Conservation (phyloP, 1,140 invertebrate species). For the Pectinophora gossypiella region DNA sequence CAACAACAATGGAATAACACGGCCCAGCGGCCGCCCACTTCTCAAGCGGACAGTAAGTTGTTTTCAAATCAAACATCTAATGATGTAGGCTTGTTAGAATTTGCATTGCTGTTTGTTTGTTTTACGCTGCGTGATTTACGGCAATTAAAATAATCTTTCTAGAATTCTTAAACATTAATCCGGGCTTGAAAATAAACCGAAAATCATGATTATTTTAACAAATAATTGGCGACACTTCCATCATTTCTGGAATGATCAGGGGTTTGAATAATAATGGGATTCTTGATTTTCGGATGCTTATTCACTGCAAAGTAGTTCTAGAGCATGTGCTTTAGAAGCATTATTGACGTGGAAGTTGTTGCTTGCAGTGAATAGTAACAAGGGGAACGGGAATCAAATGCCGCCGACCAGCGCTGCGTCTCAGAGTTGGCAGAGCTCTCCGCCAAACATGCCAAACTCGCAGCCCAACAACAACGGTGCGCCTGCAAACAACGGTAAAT, state of each 20-base stretch:
- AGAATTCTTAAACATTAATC: no score
- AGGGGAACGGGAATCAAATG: slow-evolving; percentile 58
- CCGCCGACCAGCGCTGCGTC: slow-evolving; percentile 58
- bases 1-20: slow-evolving; percentile 79
- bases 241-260: no score
- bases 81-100: slow-evolving; percentile 1
- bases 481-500: slow-evolving; percentile 56
- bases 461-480: slow-evolving; percentile 66
- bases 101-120: slow-evolving; percentile 4
- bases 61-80: slow-evolving; percentile 20
- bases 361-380: slow-evolving; percentile 64
- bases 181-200: no score
- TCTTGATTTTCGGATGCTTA: no score
- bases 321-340: no score
- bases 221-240: no score
- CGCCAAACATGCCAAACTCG: slow-evolving; percentile 62
- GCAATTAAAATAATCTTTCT: no score
- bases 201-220: no score
- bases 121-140: not conserved
- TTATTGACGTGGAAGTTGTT: not conserved
- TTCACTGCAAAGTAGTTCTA: no score
- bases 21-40: slow-evolving; percentile 75
- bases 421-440: slow-evolving; percentile 59
- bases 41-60: slow-evolving; percentile 74
- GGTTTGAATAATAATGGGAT: no score